Evolutionary conservation across 2,888 invertebrate genomes (phyloP), one percentile per base, ranked within the genome.

Genomic region (Hirtodrosophila alboralis): DNA sequence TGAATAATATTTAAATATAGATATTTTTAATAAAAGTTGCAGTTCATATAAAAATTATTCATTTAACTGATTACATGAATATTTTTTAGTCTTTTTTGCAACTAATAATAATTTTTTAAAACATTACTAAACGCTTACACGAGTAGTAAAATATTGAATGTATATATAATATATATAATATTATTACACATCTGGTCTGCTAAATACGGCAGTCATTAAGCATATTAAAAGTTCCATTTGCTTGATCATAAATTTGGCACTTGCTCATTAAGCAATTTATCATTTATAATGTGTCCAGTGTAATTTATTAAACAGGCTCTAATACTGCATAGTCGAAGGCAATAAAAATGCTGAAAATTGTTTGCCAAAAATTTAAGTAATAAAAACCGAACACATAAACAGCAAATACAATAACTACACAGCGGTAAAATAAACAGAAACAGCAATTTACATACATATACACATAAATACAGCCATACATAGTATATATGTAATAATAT

Each of bases 231-330:
- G 28, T 54, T 54, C 10, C 47, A 49, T 45, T 58, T 41, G 54
- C 30, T 14, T 41, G 28, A 40, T 64, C 58, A 53, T 43, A 49
- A 38, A 56, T 53, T 64, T 59, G 23, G 31, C 59, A 58, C 53
- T 48, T 28, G 34, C 34, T 23, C 43, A 52, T 34, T 38, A 14
- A 30, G 38, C 38, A 59, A 58, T 68, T 58, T 59, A 44, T 57
- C 59, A 61, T 61, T 68, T 76, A 38, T 60, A 63, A 70, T 73
- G 62, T 66, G 48, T 14, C 41, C 54, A 58, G 53, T 66, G 41
- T 44, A 40, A 44, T 66, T 73, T 49, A 76, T 79, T 71, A 61
- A 60, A 62, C 28, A 43, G 31, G 4, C 33, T 30, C 34, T 45
- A 57, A 61, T 69, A 8, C 23, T 23, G 6, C 6, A 58, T 56